phyloP scores from a whole-genome alignment of 2,888 invertebrate genomes.

The Anoplius nigerrimus region DNA sequence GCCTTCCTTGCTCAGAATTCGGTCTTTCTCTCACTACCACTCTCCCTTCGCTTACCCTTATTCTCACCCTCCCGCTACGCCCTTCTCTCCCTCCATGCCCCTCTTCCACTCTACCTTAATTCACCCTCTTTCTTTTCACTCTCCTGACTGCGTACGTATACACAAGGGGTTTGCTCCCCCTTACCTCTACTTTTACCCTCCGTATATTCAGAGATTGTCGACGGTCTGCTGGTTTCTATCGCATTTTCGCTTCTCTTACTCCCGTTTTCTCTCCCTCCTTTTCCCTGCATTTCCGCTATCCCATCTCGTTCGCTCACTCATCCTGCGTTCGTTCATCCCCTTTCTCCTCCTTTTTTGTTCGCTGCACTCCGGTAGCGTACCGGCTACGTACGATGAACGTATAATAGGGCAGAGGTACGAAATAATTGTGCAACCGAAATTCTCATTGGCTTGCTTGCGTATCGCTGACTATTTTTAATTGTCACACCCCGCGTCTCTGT shows the following conservation, averaged over 20 bases:
- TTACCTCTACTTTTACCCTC: constrained; percentile 37
- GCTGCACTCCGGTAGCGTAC: background rate
- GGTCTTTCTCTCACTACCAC: constrained; percentile 19
- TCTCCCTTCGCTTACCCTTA: constrained; percentile 14
- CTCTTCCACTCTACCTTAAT: constrained; percentile 6
- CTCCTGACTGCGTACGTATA: constrained; percentile 11
- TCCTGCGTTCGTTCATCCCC: background rate
- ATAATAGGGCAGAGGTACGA: background rate
- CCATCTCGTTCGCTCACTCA: background rate
- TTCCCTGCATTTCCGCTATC: background rate
- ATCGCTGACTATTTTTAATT: background rate
- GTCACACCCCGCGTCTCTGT: no score
- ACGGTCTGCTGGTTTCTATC: constrained; percentile 38
- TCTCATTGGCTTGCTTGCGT: constrained; percentile 5
- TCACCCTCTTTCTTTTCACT: constrained; percentile 2
- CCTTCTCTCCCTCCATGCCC: constrained; percentile 1
- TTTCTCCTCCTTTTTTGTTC: background rate
- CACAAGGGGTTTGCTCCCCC: constrained; percentile 5
- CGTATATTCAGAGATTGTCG: constrained; percentile 16
- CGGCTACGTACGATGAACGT: background rate
- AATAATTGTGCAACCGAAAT: constrained; percentile 6
- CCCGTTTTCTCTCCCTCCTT: constrained; percentile 2
- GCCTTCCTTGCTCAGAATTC: constrained; percentile 22
- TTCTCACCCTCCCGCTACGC: constrained; percentile 9
- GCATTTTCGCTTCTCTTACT: background rate